These are phyloP conservation scores for Paramormyrops kingsleyae DNA, from an alignment of 2,113 vertebrate genomes.

Conservation along the genomic window DNA sequence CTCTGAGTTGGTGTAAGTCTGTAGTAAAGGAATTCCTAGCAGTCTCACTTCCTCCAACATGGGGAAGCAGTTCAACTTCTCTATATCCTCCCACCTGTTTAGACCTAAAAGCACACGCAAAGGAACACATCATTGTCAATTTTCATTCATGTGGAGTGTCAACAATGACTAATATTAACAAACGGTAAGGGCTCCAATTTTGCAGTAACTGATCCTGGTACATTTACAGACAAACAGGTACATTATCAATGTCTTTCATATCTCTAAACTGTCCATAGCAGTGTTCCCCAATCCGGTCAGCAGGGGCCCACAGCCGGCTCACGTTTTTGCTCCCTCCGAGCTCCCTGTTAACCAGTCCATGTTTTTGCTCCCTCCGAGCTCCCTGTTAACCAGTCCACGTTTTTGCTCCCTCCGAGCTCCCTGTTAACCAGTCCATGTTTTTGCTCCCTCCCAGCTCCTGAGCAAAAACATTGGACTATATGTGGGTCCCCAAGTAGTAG, in stretches of 20 bases:
- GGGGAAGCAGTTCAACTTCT: constrained; percentile 85
- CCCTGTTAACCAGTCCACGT: background rate
- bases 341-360: too few relatives aligned
- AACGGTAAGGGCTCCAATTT: background rate
- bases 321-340: too few relatives aligned
- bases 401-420: background rate
- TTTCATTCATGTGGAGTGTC: background rate
- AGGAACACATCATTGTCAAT: background rate
- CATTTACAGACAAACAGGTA: background rate
- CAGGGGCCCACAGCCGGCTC: too few relatives aligned
- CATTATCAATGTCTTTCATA: background rate
- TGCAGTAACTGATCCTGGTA: background rate
- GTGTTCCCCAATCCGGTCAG: background rate
- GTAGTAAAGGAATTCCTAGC: constrained; percentile 82
- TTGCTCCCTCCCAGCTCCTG: background rate
- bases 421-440: background rate
- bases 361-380: too few relatives aligned
- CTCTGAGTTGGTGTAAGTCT: constrained; percentile 81
- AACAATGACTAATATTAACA: background rate
- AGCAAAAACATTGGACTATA: background rate
- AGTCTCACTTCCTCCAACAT: constrained; percentile 86
- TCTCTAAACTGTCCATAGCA: background rate
- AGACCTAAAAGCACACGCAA: constrained; percentile 64
- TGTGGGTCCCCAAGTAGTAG: background rate
- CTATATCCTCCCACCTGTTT: constrained; percentile 86